Base-by-base conservation (phyloP, 64 coral and sea anemone species). In the Exaiptasia diaphana region DNA sequence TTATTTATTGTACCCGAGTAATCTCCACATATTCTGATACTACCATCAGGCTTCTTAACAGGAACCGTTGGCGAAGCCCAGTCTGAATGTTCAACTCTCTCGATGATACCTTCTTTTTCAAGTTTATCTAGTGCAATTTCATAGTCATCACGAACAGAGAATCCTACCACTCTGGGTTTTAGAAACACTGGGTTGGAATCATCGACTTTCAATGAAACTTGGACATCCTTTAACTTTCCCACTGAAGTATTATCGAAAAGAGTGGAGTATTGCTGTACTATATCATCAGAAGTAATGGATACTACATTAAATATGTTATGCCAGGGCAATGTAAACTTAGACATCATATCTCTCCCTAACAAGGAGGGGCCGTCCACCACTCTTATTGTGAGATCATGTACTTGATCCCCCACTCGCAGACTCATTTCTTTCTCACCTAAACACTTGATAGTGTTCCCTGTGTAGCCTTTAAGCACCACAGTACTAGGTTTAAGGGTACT, bases 21-120 rank as follows among this genome's bases (percentile, higher is more conserved):
- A n/a, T n/a, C n/a, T n/a, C n/a, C n/a, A n/a, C n/a, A n/a, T n/a
- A n/a, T 42, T 40, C 87, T 40, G 1, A 76, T 18, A 32, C 73
- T n/a, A 0, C 67, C 77, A 75, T 74, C 44, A n/a, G 67, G 78
- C 39, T 76, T 76, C 0, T 82, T 13, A 52, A 83, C 60, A 53
- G 87, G 70, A 17, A 57, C 41, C 67, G 65, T 90, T 77, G 68
- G 77, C 41, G 72, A 77, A 46, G 88, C 88, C 88, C 72, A 90
- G 35, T 90, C 88, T 20, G 88, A 83, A 49, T 68, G 61, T 69
- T 81, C 33, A 20, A 50, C 65, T 72, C 74, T 88, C 50, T 89
- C 76, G 3, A 89, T 80, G 24, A 89, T 76, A 37, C 74, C 62
- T 12, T 83, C 80, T 59, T 28, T 46, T 31, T 77, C 80, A 14